Evolutionary conservation across 1,140 invertebrate genomes (phyloP).

Genomic region (Coelopa frigida): DNA sequence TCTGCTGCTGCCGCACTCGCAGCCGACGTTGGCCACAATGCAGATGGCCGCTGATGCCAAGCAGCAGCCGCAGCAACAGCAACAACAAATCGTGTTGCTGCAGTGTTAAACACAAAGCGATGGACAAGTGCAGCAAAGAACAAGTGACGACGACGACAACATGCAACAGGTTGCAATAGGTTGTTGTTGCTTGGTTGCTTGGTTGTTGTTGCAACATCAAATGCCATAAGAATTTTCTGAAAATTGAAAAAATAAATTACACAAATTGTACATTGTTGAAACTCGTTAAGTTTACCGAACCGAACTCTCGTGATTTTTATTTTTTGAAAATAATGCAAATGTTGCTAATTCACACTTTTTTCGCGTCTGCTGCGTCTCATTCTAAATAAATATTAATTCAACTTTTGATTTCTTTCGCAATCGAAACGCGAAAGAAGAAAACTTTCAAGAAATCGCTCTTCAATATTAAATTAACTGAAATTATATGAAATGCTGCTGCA

Average conservation of each 20-base stretch:
- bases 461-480: too few relatives aligned
- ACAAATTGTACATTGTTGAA: background rate
- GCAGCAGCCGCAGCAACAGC: conserved; percentile 14
- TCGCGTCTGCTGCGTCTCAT: background rate
- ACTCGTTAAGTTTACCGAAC: background rate
- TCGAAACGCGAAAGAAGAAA: background rate
- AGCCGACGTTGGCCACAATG: background rate
- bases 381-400: conserved; percentile 3
- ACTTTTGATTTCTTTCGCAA: conserved; percentile 9
- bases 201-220: background rate
- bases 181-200: conserved; percentile 2
- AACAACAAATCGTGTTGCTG: conserved; percentile 19
- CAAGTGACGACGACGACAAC: too few relatives aligned
- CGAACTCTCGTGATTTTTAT: too few relatives aligned
- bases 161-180: too few relatives aligned
- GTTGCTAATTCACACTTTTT: too few relatives aligned
- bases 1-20: background rate
- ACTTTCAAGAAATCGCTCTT: too few relatives aligned
- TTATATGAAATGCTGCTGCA: too few relatives aligned
- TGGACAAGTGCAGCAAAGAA: too few relatives aligned
- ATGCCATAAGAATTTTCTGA: background rate
- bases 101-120: conserved; percentile 21
- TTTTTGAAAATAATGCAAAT: too few relatives aligned
- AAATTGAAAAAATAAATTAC: background rate
- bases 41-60: background rate